These are phyloP conservation scores for Mormyrus hasselquistii DNA, from an alignment of 2,797 vertebrate species.

Conservation along the genomic window DNA sequence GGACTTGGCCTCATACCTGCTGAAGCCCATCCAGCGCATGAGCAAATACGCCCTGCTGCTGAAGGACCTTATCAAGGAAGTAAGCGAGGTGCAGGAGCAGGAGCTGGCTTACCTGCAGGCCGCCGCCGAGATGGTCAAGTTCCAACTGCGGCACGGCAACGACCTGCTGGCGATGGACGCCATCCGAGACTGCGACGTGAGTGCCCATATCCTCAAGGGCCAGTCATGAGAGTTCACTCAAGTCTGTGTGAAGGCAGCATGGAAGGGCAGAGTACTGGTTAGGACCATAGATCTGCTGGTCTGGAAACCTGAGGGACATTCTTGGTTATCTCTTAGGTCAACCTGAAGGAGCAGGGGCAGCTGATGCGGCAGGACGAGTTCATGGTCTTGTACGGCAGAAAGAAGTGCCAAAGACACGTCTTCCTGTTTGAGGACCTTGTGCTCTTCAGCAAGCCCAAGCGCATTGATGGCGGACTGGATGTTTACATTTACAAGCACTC, in stretches of 20 bases:
- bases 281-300: not conserved
- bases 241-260: not conserved
- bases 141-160: conserved; percentile 70
- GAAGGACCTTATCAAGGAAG: conserved; percentile 66
- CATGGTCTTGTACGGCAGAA: conserved; percentile 73
- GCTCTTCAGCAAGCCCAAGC: conserved; percentile 90
- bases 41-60: conserved; percentile 70
- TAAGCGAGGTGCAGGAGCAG: conserved; percentile 52
- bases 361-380: conserved; percentile 90
- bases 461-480: conserved; percentile 73
- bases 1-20: conserved; percentile 72
- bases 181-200: conserved; percentile 69
- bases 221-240: not conserved
- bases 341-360: conserved; percentile 95
- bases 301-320: not conserved
- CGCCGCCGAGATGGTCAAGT: conserved; percentile 67
- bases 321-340: conserved; percentile 69
- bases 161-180: conserved; percentile 76
- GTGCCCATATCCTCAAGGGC: conserved; percentile 28
- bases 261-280: not conserved
- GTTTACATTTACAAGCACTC: conserved; percentile 89
- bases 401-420: conserved; percentile 80
- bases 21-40: conserved; percentile 75
- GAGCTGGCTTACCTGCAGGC: conserved; percentile 56
- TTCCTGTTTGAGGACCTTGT: conserved; percentile 94